These are phyloP conservation scores for Amblyornis subalaris DNA, from an alignment of 2,113 vertebrate genomes.

Conservation along the genomic window DNA sequence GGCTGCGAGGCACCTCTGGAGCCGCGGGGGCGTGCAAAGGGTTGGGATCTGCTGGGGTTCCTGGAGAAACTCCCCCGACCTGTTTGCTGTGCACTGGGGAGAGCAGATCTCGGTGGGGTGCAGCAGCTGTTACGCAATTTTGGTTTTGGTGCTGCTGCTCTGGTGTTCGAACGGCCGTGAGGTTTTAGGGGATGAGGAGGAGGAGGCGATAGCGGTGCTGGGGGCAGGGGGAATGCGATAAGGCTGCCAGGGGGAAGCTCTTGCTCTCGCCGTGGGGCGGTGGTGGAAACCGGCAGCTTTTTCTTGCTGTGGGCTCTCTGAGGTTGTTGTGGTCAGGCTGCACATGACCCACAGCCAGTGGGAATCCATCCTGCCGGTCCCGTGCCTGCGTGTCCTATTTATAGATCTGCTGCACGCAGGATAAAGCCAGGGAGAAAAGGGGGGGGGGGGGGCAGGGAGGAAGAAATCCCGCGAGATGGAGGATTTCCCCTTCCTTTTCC, in stretches of 20 bases:
- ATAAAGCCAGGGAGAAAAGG: not conserved
- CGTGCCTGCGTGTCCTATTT: not conserved
- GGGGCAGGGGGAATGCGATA: rapidly evolving
- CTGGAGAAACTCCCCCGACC: not conserved
- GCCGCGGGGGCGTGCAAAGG: rapidly evolving
- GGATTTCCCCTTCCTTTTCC: not conserved
- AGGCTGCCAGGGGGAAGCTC: rapidly evolving
- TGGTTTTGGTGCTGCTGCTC: not conserved
- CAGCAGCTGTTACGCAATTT: not conserved
- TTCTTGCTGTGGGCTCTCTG: rapidly evolving
- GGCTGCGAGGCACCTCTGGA: not conserved
- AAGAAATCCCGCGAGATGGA: not conserved
- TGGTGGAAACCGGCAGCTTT: not conserved
- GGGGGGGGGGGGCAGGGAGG: not conserved
- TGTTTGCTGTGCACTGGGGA: rapidly evolving
- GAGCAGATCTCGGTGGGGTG: not conserved
- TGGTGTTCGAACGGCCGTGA: rapidly evolving
- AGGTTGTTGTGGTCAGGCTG: not conserved
- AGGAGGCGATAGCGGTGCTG: not conserved
- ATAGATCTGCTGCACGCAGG: not conserved
- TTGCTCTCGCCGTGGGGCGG: rapidly evolving
- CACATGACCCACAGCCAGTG: rapidly evolving
- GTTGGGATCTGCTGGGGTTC: not conserved
- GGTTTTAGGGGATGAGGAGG: not conserved
- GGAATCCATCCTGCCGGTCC: not conserved